Base-by-base conservation (phyloP, 2,113 vertebrate genomes). In the Hydropotes inermis region DNA sequence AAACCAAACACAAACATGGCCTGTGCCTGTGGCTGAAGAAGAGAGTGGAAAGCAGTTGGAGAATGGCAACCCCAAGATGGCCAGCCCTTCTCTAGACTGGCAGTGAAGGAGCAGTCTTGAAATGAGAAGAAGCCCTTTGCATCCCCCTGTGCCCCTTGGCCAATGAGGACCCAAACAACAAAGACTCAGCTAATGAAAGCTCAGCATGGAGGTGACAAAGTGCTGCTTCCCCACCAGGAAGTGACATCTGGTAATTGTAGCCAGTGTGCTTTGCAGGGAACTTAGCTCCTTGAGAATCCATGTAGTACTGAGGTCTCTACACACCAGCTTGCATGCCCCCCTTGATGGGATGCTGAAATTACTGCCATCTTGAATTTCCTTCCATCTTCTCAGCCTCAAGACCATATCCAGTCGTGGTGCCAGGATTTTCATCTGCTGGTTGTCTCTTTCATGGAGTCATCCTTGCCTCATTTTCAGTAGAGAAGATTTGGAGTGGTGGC, bases 1-100 rank as follows among this genome's bases (percentile, higher is more conserved):
- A 97, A 98, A 97, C 94, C 93, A 96, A 98, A 98, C 95, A 98
- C 91, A 93, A 96, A 94, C 45, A 91, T 33, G 81, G 87, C 54
- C 79, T 52, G 21, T 33, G 58, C 50, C 94, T 45, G 33, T n/a
- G 23, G n/a, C 74, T 93, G 19, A 50, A 50, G 45, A 47, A 12
- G 57, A 43, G 10, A 27, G n/a, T 76, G 54, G 36, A 25, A 47
- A 84, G 47, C 25, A 57, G n/a, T 6, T 36, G 61, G n/a, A 36
- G 57, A 45, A 64, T 1, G 17, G 33, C 25, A 33, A 36, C 11
- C 58, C 8, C 25, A 33, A 61, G 85, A 79, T 0, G 30, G 39
- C 78, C 36, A 84, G 90, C 39, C 36, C 17, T 16, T 58, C 61
- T 79, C 5, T 4, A 33, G 16, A 23, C 50, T 81, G 57, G 43